phyloP scores from a whole-genome alignment of 2,797 vertebrate genomes.

The Sphenodon punctatus region DNA sequence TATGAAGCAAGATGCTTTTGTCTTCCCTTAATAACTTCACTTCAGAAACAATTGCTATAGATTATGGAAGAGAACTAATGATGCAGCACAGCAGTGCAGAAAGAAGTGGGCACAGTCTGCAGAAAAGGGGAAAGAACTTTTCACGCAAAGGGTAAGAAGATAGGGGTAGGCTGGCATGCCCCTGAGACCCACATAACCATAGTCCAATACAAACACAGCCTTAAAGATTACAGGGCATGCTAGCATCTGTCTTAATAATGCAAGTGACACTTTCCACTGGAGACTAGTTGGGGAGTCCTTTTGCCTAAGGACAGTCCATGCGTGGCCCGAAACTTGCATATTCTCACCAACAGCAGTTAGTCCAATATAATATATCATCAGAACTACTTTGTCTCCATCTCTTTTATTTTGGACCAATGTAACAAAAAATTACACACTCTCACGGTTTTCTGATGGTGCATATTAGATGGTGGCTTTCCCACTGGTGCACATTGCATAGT shows the following conservation, averaged over 20 bases:
- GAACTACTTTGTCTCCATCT: too few species aligned
- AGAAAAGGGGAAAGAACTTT: slow-evolving; percentile 14
- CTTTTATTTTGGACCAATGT: too few species aligned
- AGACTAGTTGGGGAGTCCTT: not conserved
- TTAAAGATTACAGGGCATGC: not conserved
- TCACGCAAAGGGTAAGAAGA: not conserved
- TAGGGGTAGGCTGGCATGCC: too few species aligned
- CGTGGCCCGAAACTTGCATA: too few species aligned
- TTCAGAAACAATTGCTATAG: slow-evolving; percentile 46
- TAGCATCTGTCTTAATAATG: not conserved
- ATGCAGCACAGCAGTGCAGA: not conserved
- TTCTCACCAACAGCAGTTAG: too few species aligned
- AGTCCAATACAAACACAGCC: not conserved
- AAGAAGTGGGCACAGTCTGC: not conserved
- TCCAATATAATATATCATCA: too few species aligned
- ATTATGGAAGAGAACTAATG: slow-evolving; percentile 11
- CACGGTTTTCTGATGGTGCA: too few species aligned
- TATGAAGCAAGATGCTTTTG: slow-evolving; percentile 51
- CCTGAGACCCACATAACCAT: accelerated
- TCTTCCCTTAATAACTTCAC: slow-evolving; percentile 49
- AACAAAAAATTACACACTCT: too few species aligned
- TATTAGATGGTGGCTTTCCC: too few species aligned
- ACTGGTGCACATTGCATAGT: too few species aligned
- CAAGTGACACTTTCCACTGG: not conserved
- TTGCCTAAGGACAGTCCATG: too few species aligned